Percentiles rank a stretch among this genome's conserved stretches.
Conservation (phyloP, 2,797 vertebrate genomes). For the Diplodus puntazzo region DNA sequence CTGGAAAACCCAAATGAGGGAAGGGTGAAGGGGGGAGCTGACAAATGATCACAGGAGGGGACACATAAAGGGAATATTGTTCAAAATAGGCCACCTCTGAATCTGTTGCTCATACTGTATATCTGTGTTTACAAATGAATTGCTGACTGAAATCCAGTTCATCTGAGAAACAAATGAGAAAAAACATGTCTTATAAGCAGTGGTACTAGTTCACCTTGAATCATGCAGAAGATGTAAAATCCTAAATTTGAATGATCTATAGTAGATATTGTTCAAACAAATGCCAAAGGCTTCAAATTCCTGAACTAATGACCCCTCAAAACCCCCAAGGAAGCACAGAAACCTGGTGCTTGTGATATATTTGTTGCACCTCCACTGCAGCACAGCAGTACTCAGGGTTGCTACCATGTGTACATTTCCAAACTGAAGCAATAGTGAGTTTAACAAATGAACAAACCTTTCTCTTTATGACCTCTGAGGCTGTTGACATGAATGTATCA, state of each 20-base stretch:
- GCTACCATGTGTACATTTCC: not conserved
- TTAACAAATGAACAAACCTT: conserved; percentile 60
- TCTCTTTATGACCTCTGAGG: conserved; percentile 41
- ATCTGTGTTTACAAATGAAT: conserved; percentile 30
- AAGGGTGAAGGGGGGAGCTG: conserved; percentile 48
- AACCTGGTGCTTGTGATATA: not conserved
- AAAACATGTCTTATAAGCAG: not conserved
- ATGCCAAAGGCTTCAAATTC: conserved; percentile 36
- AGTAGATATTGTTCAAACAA: conserved; percentile 21
- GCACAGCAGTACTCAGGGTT: not conserved
- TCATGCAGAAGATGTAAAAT: conserved; percentile 1
- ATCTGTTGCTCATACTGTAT: conserved; percentile 53
- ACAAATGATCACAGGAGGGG: conserved; percentile 72
- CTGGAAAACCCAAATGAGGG: conserved; percentile 42
- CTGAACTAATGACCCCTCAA: conserved; percentile 30
- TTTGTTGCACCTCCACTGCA: conserved; percentile 14
- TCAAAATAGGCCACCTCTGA: conserved; percentile 61
- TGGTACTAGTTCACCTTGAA: not conserved
- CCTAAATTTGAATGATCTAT: conserved; percentile 2
- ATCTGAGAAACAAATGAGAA: conserved; percentile 1
- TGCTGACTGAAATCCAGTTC: conserved; percentile 7
- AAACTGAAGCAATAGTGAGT: conserved; percentile 12
- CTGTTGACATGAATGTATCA: conserved; percentile 70
- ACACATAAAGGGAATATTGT: conserved; percentile 83
- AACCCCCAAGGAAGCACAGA: not conserved